Conservation (phyloP, 2,113 vertebrate species). For the Rattus norvegicus region DNA sequence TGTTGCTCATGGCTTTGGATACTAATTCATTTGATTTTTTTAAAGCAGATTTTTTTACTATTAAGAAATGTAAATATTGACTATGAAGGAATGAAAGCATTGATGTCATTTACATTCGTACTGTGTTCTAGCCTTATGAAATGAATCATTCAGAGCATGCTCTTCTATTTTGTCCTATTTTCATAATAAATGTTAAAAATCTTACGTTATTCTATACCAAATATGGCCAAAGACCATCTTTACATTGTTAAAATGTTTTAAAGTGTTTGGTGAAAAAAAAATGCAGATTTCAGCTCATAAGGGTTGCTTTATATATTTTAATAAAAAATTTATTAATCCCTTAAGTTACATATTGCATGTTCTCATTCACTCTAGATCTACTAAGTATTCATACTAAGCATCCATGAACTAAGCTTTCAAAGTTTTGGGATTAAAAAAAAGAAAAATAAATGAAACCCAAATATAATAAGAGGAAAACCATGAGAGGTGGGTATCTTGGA, state of each 20-base stretch:
- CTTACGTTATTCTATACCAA: conserved; percentile 26
- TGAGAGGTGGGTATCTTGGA: not conserved
- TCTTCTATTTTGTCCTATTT: conserved; percentile 63
- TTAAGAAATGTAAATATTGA: conserved; percentile 76
- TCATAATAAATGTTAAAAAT: conserved; percentile 68
- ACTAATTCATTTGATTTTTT: conserved; percentile 67
- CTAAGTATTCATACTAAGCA: not conserved
- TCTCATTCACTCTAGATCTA: conserved; percentile 32
- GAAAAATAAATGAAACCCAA: not conserved
- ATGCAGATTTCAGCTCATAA: not conserved
- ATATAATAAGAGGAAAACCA: not conserved
- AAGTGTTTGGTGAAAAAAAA: conserved; percentile 46
- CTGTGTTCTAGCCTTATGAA: conserved; percentile 56
- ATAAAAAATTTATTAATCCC: conserved; percentile 12
- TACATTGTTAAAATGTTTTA: not conserved
- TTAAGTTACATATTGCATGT: conserved; percentile 15
- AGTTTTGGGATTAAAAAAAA: not conserved
- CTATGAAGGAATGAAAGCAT: conserved; percentile 65
- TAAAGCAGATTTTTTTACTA: conserved; percentile 67
- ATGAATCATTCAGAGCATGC: conserved; percentile 67
- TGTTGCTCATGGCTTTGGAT: not conserved
- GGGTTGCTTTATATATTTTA: not conserved
- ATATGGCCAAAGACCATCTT: not conserved
- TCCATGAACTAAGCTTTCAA: conserved; percentile 17
- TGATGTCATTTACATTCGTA: conserved; percentile 75